A percentile compares a stretch with the other conserved stretches of the same genome.
phyloP scores from a whole-genome alignment of 2,113 vertebrate genomes.

The Crocuta crocuta region DNA sequence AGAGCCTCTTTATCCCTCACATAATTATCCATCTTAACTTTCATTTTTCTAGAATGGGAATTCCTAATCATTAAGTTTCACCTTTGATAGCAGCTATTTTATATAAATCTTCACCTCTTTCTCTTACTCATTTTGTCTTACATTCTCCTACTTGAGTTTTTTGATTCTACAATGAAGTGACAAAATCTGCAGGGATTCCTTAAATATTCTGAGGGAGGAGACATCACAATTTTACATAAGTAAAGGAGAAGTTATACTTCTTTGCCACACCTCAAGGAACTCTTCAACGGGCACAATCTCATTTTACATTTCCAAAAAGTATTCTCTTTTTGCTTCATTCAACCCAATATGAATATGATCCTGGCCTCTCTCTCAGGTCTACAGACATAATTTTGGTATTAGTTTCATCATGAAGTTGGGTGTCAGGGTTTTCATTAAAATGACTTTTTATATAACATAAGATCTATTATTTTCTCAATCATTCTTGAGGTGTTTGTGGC shows the following conservation, averaged over 20 bases:
- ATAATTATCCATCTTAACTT: background rate
- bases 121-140: background rate
- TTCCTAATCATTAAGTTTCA: constrained; percentile 3
- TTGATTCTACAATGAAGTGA: background rate
- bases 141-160: background rate
- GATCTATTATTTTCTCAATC: background rate
- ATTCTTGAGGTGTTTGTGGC: background rate
- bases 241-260: background rate
- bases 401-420: background rate
- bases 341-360: background rate
- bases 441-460: background rate
- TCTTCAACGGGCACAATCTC: background rate
- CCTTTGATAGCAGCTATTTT: background rate
- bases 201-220: background rate
- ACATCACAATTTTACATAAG: background rate
- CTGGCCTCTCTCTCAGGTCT: background rate
- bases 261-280: background rate
- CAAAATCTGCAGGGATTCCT: background rate
- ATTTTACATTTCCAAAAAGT: background rate
- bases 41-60: background rate
- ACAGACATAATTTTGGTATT: background rate
- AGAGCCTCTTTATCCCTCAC: background rate
- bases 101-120: background rate
- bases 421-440: background rate
- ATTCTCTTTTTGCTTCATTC: background rate